Conservation (phyloP, 2,113 vertebrate species). For the Aviceda subcristata region DNA sequence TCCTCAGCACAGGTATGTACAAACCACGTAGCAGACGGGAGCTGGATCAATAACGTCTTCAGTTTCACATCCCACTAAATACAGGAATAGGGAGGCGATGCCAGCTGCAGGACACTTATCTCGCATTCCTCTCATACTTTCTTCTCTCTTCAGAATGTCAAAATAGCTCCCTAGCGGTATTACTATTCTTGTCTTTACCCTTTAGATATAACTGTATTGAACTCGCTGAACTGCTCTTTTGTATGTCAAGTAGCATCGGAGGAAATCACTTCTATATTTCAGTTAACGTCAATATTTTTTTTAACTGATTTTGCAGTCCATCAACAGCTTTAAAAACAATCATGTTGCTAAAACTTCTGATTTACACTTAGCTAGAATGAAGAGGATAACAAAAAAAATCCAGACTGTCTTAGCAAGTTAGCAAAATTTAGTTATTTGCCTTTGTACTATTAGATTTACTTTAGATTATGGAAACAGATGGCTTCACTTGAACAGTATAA, state of each 20-base stretch:
- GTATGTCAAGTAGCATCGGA: neutral
- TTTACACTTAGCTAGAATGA: neutral
- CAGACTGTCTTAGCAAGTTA: neutral
- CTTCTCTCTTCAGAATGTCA: slow-evolving; percentile 58
- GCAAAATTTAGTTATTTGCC: neutral
- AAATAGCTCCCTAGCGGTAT: slow-evolving; percentile 38
- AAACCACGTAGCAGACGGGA: neutral
- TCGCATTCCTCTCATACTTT: slow-evolving; percentile 69
- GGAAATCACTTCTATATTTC: neutral
- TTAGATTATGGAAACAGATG: neutral
- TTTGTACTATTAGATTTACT: neutral
- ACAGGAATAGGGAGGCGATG: slow-evolving; percentile 51
- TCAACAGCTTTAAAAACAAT: neutral
- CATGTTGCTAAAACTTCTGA: neutral
- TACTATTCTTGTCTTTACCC: neutral
- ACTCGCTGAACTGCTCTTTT: neutral
- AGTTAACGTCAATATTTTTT: neutral
- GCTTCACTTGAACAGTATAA: neutral
- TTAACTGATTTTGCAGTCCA: neutral
- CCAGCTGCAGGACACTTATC: slow-evolving; percentile 68
- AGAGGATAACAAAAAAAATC: neutral
- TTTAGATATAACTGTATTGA: neutral
- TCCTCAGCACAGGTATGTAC: rapidly evolving
- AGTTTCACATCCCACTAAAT: slow-evolving; percentile 60
- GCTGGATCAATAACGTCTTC: neutral